Evolutionary conservation across 2,888 invertebrate species (phyloP), one percentile per base, ranked within the genome.

Genomic region (Abscondita cerata): DNA sequence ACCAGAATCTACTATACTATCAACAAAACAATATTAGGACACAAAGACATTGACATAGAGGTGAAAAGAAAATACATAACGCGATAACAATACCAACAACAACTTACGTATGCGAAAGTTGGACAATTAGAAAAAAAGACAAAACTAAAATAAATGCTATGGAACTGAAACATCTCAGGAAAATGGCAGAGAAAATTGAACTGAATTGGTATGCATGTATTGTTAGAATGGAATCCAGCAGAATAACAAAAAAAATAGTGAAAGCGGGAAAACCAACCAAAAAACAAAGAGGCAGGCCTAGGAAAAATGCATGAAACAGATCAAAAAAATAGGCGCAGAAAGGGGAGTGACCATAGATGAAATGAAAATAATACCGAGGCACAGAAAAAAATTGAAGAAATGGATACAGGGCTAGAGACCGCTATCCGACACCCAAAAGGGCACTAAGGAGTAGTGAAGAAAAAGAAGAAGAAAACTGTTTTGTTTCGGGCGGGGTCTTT

Each of bases 1-100:
- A 20, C 66, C 55, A 50, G 60, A 64, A 25, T 57, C 47, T 63
- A 51, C 18, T 51, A 51, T 9, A 19, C 38, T 1, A 1, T 51
- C 15, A 51, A 36, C 38, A 47, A 25, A 25, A 36, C 18, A 36
- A 38, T 51, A 18, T 19, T 51, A 12, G 51, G 51, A 2, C 51
- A 51, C 51, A 52, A 25, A 40, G 40, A 20, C 8, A 40, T 25
- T 19, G 52, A 38, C 6, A 40, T 20, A 12, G 40, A 52, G 11
- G 25, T 40, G 1, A 41, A 41, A 52, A n/a, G 25, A 52, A 52
- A 9, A 20, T 52, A 40, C 52, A 40, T 20, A 52, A 52, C 9
- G 25, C 6, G 15, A 41, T 52, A 52, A 52, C 40, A 40, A 19
- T 40, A 6, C 1, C n/a, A n/a, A n/a, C n/a, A n/a, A n/a, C n/a